Evolutionary conservation across 1,140 invertebrate species (phyloP).

Genomic region (Nautilus pompilius): DNA sequence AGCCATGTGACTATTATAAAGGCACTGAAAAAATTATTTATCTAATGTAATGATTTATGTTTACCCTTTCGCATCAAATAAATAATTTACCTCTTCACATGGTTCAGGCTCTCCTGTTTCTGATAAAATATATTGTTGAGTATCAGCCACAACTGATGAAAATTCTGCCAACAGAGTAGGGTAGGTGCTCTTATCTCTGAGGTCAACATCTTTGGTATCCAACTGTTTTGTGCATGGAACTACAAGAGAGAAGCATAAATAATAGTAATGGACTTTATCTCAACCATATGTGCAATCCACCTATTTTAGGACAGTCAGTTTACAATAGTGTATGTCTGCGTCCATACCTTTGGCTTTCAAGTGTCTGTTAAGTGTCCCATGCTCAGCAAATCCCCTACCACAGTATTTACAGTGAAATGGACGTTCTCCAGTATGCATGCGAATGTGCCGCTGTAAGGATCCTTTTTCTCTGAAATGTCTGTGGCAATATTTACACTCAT

Average conservation of each 20-base stretch:
- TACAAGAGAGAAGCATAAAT: constrained; percentile 8
- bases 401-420: constrained; percentile 83
- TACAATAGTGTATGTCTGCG: too few species aligned
- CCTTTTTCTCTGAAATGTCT: constrained; percentile 52
- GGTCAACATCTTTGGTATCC: too few species aligned
- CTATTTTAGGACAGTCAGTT: neutral
- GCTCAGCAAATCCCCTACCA: constrained; percentile 87
- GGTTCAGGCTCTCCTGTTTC: constrained; percentile 6
- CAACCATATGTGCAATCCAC: too few species aligned
- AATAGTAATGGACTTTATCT: neutral
- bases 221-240: constrained; percentile 27
- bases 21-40: too few species aligned
- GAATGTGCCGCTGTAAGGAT: constrained; percentile 44
- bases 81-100: too few species aligned
- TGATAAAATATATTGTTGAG: constrained; percentile 47
- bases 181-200: neutral
- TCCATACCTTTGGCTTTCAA: constrained; percentile 68
- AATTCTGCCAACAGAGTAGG: constrained; percentile 49
- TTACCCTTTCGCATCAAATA: too few species aligned
- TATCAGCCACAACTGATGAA: constrained; percentile 51
- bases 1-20: too few species aligned
- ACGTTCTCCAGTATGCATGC: constrained; percentile 86
- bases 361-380: constrained; percentile 89
- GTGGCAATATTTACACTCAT: constrained; percentile 47
- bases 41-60: too few species aligned